A percentile compares a stretch with the other conserved stretches of the same genome.
Conservation (phyloP, 2,113 vertebrate species). For the Pipra filicauda region DNA sequence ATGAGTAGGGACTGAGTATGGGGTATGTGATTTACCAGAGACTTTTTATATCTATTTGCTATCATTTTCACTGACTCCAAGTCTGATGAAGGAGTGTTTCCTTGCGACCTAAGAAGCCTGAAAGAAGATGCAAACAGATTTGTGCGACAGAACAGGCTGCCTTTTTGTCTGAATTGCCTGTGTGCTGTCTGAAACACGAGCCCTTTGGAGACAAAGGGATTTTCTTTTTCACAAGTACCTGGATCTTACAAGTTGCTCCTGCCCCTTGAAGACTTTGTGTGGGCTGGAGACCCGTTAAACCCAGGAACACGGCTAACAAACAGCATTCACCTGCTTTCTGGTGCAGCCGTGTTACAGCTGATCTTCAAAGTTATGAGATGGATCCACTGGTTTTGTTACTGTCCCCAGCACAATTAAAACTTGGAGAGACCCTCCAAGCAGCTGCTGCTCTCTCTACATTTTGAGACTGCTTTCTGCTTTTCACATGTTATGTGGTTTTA, state of each 20-base stretch:
- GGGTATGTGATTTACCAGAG: not conserved
- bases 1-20: not conserved
- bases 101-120: not conserved
- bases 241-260: not conserved
- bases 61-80: not conserved
- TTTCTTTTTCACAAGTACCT: not conserved
- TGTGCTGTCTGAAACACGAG: not conserved
- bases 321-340: not conserved
- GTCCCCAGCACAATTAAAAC: not conserved
- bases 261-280: not conserved
- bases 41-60: not conserved
- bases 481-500: not conserved
- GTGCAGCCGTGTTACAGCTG: not conserved
- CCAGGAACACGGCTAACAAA: not conserved
- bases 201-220: not conserved
- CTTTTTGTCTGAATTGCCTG: not conserved
- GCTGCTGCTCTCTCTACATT: not conserved
- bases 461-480: not conserved
- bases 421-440: not conserved
- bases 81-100: not conserved
- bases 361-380: not conserved
- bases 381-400: not conserved
- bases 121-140: not conserved
- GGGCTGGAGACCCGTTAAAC: not conserved
- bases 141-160: not conserved